phyloP scores from a whole-genome alignment of 2,113 vertebrate species.

The Anoura caudifer region DNA sequence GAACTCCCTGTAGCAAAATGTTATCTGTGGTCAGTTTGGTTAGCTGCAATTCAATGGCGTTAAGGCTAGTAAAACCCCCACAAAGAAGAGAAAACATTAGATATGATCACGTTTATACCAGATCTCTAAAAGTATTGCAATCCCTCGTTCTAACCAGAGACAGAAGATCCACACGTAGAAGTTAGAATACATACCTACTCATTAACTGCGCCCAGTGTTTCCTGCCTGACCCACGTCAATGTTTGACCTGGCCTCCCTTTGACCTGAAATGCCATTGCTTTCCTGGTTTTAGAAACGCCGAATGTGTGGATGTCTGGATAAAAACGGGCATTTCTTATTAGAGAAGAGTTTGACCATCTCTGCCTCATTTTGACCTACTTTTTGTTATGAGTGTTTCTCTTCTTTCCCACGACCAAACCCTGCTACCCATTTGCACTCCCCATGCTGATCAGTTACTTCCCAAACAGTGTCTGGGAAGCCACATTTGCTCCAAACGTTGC shows the following conservation, averaged over 20 bases:
- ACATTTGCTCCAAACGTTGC: neutral
- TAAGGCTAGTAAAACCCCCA: neutral
- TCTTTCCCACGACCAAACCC: neutral
- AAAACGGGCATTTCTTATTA: neutral
- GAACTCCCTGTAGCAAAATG: constrained; percentile 38
- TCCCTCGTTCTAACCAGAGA: neutral
- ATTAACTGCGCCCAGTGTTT: neutral
- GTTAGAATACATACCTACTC: neutral
- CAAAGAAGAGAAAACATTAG: constrained; percentile 32
- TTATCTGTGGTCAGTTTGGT: constrained; percentile 5
- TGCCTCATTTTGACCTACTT: neutral
- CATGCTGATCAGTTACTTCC: neutral
- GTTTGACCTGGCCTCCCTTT: neutral
- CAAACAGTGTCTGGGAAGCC: neutral
- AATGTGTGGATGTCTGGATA: neutral
- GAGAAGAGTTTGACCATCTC: neutral
- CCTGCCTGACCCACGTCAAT: neutral
- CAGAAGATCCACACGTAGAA: neutral
- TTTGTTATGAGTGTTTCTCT: neutral
- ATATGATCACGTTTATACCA: constrained; percentile 32
- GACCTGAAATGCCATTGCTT: neutral
- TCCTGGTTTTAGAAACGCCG: neutral
- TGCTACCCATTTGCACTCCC: neutral
- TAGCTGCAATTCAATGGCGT: neutral
- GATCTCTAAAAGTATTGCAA: neutral